Base-by-base conservation (phyloP, 2,113 vertebrate species). In the Sebastes schlegelii region DNA sequence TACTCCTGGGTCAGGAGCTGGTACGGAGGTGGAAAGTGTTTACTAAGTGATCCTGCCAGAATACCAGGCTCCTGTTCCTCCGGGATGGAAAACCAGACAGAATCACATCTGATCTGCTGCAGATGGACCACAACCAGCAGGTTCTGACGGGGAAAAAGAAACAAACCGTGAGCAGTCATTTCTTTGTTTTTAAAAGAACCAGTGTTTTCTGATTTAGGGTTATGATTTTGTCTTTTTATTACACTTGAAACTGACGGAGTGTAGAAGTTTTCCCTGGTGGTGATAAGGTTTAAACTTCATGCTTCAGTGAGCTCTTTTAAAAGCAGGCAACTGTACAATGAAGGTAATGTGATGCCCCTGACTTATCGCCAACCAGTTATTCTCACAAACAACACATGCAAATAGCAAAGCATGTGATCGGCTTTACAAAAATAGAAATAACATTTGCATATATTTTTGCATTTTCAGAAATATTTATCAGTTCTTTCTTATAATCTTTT, bases 21-120 rank as follows among this genome's bases (percentile, higher is more conserved):
- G 88, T 94, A 96, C 0, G 94, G 93, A 71, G 93, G 80, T 6
- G 77, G 75, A 63, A 92, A 94, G 74, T 78, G 61, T 72, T 66
- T 71, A 64, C 85, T 79, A 57, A 96, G 90, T 19, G 92, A 93
- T 40, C 95, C 95, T 0, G 92, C 92, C 68, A 91, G 88, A 68
- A 85, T 74, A 10, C 88, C 93, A 57, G 91, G 91, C 51, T 85
- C 79, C 74, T 88, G 86, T 77, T 96, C 95, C 84, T 96, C 96
- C 52, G 62, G 88, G 69, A 94, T 6, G 3, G 63, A 88, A 77
- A 96, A 88, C 65, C 17, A 58, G 26, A 94, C 58, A 3, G 87
- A 61, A 2, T 40, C 86, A 55, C 90, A 93, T 49, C 73, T 60
- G 74, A 88, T 84, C 84, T 89, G 89, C 66, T 57, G 80, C 62